A percentile compares a stretch with the other conserved stretches of the same genome.
These are phyloP conservation scores for Sternarchorhynchus goeldii DNA, from an alignment of 2,797 vertebrate genomes.

Conservation along the genomic window DNA sequence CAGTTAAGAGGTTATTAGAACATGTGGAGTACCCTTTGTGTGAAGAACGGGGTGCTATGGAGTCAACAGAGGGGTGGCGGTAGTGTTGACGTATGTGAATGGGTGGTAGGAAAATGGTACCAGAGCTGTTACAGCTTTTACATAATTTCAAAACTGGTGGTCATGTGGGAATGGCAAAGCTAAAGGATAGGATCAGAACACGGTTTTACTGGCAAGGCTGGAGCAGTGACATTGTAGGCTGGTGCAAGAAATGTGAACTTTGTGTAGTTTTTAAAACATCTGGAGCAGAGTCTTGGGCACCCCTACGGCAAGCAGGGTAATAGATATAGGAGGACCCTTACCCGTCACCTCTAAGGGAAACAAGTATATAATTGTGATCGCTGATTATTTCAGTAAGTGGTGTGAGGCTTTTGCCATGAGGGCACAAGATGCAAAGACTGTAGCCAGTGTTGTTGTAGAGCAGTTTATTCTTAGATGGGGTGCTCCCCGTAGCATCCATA, in stretches of 20 bases:
- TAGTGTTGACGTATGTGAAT: background rate
- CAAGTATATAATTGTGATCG: no score
- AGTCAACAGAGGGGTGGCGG: background rate
- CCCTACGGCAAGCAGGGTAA: no score
- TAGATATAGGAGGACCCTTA: no score
- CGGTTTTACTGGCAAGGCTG: no score
- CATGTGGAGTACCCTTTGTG: constrained; percentile 2
- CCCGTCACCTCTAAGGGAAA: no score
- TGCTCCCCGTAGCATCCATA: background rate
- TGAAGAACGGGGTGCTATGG: background rate
- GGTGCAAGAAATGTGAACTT: background rate
- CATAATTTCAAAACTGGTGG: background rate
- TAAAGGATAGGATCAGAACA: no score
- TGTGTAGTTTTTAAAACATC: background rate
- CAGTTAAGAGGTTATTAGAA: background rate
- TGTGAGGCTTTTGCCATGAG: background rate
- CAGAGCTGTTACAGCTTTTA: background rate
- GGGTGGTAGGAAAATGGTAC: background rate
- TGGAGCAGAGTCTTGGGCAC: no score
- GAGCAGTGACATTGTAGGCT: background rate
- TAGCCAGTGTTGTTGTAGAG: background rate
- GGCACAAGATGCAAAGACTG: background rate
- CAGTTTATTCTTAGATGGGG: background rate
- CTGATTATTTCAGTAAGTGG: no score
- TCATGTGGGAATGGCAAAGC: no score